phyloP scores from a whole-genome alignment of 2,797 vertebrate species.

The Pantherophis alleghaniensis region DNA sequence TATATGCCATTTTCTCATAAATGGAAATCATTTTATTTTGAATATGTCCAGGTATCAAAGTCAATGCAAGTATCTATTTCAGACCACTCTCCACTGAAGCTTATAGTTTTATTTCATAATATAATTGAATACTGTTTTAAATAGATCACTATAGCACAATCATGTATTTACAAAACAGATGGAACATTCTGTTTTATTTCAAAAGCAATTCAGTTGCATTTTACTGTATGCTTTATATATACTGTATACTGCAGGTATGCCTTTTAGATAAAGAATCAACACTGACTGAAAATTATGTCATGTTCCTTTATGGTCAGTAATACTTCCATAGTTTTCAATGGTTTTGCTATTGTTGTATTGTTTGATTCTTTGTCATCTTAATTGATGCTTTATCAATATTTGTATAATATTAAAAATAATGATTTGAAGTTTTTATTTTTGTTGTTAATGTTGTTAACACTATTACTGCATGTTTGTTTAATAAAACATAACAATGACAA shows the following conservation, averaged over 20 bases:
- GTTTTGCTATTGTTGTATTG: background rate
- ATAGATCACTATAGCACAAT: background rate
- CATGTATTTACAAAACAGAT: background rate
- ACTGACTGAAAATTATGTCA: background rate
- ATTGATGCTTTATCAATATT: background rate
- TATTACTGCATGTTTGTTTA: background rate
- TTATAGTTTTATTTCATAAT: background rate
- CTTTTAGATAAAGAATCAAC: background rate
- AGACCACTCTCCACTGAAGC: background rate
- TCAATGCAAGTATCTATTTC: background rate
- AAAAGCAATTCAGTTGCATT: background rate
- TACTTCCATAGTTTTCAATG: background rate
- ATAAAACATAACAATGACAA: background rate
- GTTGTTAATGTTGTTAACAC: background rate
- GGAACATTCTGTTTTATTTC: background rate
- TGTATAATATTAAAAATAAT: background rate
- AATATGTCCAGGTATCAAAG: background rate
- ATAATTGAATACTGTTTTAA: background rate
- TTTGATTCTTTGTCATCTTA: background rate
- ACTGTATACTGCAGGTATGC: background rate
- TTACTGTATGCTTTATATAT: background rate
- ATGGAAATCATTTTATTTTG: background rate
- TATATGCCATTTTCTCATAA: background rate
- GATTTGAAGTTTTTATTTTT: background rate
- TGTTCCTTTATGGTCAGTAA: background rate